These are phyloP conservation scores for Drosophila nigrodunni DNA, from an alignment of 1,140 invertebrate species.

Conservation along the genomic window DNA sequence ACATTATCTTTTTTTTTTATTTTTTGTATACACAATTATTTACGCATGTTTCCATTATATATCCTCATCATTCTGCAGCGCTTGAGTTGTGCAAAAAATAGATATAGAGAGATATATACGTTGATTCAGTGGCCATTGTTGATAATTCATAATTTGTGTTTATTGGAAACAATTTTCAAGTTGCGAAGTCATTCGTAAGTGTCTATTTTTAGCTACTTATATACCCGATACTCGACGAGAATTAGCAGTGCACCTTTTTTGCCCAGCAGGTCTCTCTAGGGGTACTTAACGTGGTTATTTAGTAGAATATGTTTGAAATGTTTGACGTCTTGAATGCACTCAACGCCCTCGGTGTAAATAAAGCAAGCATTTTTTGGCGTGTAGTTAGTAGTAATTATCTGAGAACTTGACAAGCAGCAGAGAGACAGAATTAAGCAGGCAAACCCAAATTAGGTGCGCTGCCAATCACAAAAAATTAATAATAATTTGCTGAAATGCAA, in stretches of 20 bases:
- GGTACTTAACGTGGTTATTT: conserved; percentile 24
- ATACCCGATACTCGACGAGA: conserved; percentile 1
- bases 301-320: conserved; percentile 16
- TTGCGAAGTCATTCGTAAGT: conserved; percentile 60
- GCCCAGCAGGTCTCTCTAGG: conserved; percentile 10
- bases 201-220: conserved; percentile 58
- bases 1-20: not conserved
- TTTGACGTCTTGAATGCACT: conserved; percentile 63
- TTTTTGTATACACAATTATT: conserved; percentile 42
- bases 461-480: conserved; percentile 58
- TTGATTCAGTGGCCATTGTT: conserved; percentile 47
- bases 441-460: conserved; percentile 60
- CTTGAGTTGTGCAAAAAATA: conserved; percentile 14
- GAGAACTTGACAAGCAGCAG: conserved; percentile 35
- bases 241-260: conserved; percentile 52
- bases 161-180: conserved; percentile 62
- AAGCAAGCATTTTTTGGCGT: conserved; percentile 38
- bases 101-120: conserved; percentile 49
- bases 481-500: conserved; percentile 29
- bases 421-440: conserved; percentile 5
- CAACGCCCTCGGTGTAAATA: conserved; percentile 35
- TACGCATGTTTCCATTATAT: conserved; percentile 43
- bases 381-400: conserved; percentile 70
- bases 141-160: conserved; percentile 76
- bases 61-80: conserved; percentile 11